These are phyloP conservation scores for Cecropterus lyciades DNA, from an alignment of 1,140 invertebrate genomes.

Conservation along the genomic window DNA sequence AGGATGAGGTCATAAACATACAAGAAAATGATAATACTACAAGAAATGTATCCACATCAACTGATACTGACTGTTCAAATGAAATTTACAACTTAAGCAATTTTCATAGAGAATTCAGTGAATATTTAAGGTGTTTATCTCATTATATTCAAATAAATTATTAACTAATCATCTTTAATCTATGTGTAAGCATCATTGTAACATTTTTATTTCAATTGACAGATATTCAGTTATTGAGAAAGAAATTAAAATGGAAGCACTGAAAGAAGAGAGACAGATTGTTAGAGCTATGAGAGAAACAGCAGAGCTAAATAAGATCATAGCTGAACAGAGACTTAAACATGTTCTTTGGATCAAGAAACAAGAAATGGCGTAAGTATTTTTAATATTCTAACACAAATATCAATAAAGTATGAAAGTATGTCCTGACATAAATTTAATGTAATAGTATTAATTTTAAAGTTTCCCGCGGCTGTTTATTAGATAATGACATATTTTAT, in stretches of 20 bases:
- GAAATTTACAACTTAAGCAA: constrained; percentile 43
- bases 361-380: constrained; percentile 72
- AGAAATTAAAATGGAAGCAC: constrained; percentile 69
- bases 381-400: too few relatives aligned
- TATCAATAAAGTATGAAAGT: too few relatives aligned
- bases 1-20: constrained; percentile 29
- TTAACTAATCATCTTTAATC: too few relatives aligned
- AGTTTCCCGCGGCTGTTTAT: too few relatives aligned
- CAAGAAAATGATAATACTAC: constrained; percentile 33
- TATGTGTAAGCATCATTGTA: too few relatives aligned
- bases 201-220: constrained; percentile 17
- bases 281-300: constrained; percentile 77
- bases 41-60: constrained; percentile 53
- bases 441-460: too few relatives aligned
- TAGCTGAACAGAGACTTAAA: constrained; percentile 77
- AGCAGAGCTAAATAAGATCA: constrained; percentile 80
- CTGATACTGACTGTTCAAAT: constrained; percentile 47
- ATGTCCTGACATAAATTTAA: too few relatives aligned
- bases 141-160: background rate
- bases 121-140: constrained; percentile 55
- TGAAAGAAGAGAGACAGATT: constrained; percentile 74
- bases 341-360: constrained; percentile 75
- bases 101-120: constrained; percentile 55
- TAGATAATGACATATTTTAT: too few relatives aligned
- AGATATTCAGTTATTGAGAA: constrained; percentile 62